Percentiles rank a stretch among this genome's conserved stretches.
Conservation (phyloP, 2,888 invertebrate genomes). For the Sarcophaga subvicina region DNA sequence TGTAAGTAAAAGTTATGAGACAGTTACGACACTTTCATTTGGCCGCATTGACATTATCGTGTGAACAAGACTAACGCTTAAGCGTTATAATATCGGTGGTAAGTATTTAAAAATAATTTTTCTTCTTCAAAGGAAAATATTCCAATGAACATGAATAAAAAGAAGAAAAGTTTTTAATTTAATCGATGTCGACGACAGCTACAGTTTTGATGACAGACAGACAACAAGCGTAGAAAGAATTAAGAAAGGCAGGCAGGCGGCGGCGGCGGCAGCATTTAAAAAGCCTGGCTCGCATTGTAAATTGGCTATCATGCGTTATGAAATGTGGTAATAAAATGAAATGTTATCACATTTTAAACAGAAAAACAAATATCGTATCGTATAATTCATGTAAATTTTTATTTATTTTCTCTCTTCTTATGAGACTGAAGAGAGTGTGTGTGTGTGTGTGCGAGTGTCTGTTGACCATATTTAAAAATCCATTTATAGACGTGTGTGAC, state of each 20-base stretch:
- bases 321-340: conserved; percentile 40
- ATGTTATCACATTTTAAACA: conserved; percentile 46
- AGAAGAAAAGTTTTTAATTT: too few relatives aligned
- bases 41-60: not conserved
- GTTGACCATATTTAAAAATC: conserved; percentile 14
- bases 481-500: conserved; percentile 21
- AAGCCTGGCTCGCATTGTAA: not conserved
- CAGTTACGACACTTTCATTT: conserved; percentile 69
- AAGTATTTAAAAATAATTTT: too few relatives aligned
- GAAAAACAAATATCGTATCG: conserved; percentile 48
- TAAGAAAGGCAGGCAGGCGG: too few relatives aligned
- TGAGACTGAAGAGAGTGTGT: too few relatives aligned
- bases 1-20: conserved; percentile 79
- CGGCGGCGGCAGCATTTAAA: conserved; percentile 6
- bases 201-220: conserved; percentile 5
- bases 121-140: too few relatives aligned
- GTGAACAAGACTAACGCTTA: too few relatives aligned
- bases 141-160: too few relatives aligned
- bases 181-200: not conserved
- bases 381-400: conserved; percentile 55
- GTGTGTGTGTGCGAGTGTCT: not conserved
- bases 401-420: not conserved
- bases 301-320: conserved; percentile 30
- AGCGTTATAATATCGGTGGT: too few relatives aligned
- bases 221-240: not conserved